phyloP scores from a whole-genome alignment of 2,113 vertebrate species.

The Thalassarche chlororhynchos region DNA sequence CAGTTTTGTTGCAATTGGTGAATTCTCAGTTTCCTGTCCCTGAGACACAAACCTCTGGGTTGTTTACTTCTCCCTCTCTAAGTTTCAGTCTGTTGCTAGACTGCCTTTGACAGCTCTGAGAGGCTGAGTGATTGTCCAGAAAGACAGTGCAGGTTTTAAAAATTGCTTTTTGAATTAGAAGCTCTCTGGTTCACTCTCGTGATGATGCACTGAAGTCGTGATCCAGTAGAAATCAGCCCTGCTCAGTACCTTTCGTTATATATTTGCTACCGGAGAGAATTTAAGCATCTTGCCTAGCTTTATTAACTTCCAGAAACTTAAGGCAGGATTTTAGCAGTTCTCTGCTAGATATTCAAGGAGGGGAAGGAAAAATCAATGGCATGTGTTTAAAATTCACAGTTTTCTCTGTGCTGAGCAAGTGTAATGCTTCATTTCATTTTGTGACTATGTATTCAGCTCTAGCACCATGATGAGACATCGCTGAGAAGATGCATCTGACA shows the following conservation, averaged over 20 bases:
- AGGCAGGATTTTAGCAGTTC: neutral
- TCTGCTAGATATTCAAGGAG: neutral
- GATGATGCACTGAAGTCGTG: neutral
- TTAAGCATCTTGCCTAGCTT: neutral
- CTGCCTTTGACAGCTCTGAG: neutral
- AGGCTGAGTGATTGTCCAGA: neutral
- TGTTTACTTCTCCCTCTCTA: neutral
- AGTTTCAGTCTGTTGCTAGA: neutral
- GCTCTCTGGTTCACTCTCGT: neutral
- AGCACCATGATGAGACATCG: neutral
- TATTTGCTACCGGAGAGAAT: neutral
- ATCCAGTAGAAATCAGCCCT: neutral
- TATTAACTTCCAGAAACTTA: neutral
- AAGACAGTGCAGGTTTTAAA: neutral
- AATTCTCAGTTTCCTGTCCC: neutral
- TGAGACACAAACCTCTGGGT: neutral
- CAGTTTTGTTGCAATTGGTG: neutral
- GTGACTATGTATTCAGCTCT: neutral
- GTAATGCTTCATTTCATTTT: neutral
- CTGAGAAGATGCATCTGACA: neutral
- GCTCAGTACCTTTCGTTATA: neutral
- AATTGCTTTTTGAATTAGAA: neutral
- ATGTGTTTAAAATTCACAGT: neutral
- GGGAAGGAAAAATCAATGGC: neutral
- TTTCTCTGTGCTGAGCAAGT: neutral